Percentiles rank a stretch among this genome's conserved stretches.
Evolutionary conservation across 1,140 invertebrate genomes (phyloP).

Genomic region (Mactra quadrangularis): DNA sequence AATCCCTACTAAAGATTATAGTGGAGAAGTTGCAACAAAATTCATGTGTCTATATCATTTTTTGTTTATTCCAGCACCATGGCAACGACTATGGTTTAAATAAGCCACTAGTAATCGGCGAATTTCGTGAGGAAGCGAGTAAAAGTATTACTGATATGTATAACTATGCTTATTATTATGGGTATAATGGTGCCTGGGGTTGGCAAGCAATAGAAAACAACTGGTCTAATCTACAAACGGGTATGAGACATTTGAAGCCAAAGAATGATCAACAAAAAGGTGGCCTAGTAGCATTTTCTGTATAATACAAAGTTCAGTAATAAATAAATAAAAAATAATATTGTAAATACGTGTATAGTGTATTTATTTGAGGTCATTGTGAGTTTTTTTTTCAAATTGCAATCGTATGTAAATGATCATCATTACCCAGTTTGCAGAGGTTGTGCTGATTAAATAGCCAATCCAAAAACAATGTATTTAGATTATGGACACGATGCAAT

Average conservation of each 20-base stretch:
- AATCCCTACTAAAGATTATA: too few species aligned
- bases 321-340: too few species aligned
- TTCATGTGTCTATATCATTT: too few species aligned
- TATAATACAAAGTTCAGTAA: constrained; percentile 24
- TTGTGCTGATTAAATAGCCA: too few species aligned
- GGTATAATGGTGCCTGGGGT: constrained; percentile 80
- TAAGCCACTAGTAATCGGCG: constrained; percentile 83
- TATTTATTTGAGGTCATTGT: too few species aligned
- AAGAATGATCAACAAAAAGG: constrained; percentile 63
- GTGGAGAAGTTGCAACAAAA: too few species aligned
- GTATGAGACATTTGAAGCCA: constrained; percentile 61
- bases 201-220: constrained; percentile 82
- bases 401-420: too few species aligned
- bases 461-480: too few species aligned
- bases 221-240: constrained; percentile 77
- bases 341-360: too few species aligned
- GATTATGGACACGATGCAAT: too few species aligned
- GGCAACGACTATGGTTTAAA: constrained; percentile 76
- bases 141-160: constrained; percentile 76
- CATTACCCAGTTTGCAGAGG: too few species aligned
- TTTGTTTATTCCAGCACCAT: constrained; percentile 12
- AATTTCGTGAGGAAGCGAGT: constrained; percentile 78
- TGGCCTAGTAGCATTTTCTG: constrained; percentile 29
- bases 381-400: too few species aligned
- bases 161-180: constrained; percentile 79